A percentile compares a stretch with the other conserved stretches of the same genome.
These are phyloP conservation scores for Peromyscus attwateri DNA, from an alignment of 2,797 vertebrate genomes.

Conservation along the genomic window DNA sequence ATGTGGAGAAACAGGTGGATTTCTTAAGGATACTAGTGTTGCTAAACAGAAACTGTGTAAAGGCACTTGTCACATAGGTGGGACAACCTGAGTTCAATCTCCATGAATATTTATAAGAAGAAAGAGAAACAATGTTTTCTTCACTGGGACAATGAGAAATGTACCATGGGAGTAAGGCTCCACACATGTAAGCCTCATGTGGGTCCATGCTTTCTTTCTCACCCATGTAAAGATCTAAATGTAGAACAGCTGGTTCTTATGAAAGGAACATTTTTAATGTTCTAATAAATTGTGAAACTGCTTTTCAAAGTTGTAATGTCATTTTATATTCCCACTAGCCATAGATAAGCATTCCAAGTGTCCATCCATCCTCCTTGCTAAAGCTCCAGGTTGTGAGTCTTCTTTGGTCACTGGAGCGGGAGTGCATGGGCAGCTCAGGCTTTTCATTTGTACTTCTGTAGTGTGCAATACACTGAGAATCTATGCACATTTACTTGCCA, in stretches of 20 bases:
- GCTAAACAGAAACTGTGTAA: background rate
- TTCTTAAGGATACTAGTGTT: background rate
- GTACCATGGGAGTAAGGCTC: background rate
- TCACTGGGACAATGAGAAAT: background rate
- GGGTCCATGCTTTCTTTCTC: background rate
- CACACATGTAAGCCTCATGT: background rate
- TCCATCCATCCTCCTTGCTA: background rate
- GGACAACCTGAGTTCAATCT: background rate
- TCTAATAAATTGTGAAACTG: background rate
- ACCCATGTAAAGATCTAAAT: background rate
- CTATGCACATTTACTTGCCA: background rate
- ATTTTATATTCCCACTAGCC: background rate
- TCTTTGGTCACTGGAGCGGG: background rate
- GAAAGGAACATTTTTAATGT: conserved; percentile 1
- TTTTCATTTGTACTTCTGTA: conserved; percentile 1
- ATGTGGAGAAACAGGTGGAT: background rate
- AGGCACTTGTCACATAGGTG: background rate
- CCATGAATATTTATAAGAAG: background rate
- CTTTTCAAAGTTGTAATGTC: background rate
- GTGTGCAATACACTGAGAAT: background rate
- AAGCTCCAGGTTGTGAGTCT: background rate
- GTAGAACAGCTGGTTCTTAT: background rate
- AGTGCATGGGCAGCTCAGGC: background rate
- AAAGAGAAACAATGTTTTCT: background rate
- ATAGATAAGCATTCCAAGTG: background rate